phyloP scores from a whole-genome alignment of 2,888 invertebrate genomes.

The Pachliopta kotzebuea region DNA sequence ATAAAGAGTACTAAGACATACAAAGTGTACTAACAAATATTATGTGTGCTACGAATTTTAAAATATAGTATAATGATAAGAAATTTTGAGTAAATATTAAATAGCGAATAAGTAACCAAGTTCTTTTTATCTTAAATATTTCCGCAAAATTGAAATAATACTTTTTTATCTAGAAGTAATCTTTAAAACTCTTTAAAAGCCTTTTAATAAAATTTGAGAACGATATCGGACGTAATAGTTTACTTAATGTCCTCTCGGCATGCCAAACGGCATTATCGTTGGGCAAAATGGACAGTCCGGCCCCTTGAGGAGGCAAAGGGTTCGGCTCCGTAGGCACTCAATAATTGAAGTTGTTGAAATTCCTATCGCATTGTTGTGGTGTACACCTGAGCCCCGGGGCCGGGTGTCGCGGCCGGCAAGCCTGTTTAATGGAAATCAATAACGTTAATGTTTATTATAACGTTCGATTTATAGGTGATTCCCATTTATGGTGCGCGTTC shows the following conservation, averaged over 20 bases:
- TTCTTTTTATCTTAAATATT: not conserved
- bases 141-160: not conserved
- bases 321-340: constrained; percentile 74
- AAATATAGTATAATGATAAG: not conserved
- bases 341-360: constrained; percentile 79
- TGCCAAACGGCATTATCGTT: constrained; percentile 65
- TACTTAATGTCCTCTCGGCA: constrained; percentile 58
- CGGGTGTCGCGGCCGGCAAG: constrained; percentile 38
- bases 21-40: too few relatives aligned
- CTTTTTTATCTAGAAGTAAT: not conserved
- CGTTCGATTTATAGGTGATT: constrained; percentile 75
- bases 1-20: too few relatives aligned
- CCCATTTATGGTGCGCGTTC: constrained; percentile 63
- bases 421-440: constrained; percentile 68
- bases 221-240: constrained; percentile 51
- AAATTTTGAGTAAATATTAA: not conserved
- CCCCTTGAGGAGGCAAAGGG: constrained; percentile 72
- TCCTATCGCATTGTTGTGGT: constrained; percentile 71
- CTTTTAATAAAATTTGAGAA: constrained; percentile 48
- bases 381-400: constrained; percentile 55
- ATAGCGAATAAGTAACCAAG: not conserved
- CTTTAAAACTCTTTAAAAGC: not conserved
- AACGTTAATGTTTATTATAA: constrained; percentile 78
- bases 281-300: constrained; percentile 70
- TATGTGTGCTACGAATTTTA: too few relatives aligned